Conservation (phyloP, 2,113 vertebrate species). For the Eudorcas thomsonii region DNA sequence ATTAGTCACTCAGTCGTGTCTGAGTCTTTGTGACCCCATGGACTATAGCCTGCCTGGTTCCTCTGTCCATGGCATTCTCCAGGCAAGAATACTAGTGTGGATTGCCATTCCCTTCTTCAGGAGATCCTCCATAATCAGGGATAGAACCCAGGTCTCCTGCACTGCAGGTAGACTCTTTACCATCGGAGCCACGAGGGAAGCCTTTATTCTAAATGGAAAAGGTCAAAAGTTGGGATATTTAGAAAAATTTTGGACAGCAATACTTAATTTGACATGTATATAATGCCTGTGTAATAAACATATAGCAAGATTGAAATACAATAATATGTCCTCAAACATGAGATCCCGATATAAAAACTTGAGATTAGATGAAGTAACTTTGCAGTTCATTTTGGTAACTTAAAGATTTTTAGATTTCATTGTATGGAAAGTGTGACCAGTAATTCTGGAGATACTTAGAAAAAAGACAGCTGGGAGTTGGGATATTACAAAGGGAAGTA, state of each 20-base stretch:
- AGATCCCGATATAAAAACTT: not conserved
- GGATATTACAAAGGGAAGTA: not conserved
- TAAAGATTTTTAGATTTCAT: conserved; percentile 15
- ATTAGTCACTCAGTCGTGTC: not conserved
- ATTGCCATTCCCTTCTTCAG: not conserved
- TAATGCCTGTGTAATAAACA: not conserved
- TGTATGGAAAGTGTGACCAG: not conserved
- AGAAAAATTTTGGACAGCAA: not conserved
- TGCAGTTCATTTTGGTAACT: not conserved
- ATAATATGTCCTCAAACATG: not conserved
- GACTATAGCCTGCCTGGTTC: not conserved
- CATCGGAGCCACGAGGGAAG: not conserved
- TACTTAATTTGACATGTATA: not conserved
- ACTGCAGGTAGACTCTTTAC: not conserved
- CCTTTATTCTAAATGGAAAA: not conserved
- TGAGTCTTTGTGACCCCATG: not conserved
- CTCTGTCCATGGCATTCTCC: not conserved
- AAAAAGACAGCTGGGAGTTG: not conserved
- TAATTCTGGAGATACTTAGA: conserved; percentile 3
- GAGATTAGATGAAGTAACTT: not conserved
- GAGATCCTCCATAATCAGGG: not conserved
- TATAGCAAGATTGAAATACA: not conserved
- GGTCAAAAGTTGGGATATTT: not conserved
- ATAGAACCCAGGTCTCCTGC: not conserved
- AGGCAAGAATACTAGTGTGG: not conserved